Percentiles rank a stretch among this genome's conserved stretches.
Evolutionary conservation across 2,888 invertebrate genomes (phyloP).

Genomic region (Mimumesa dahlbomi): DNA sequence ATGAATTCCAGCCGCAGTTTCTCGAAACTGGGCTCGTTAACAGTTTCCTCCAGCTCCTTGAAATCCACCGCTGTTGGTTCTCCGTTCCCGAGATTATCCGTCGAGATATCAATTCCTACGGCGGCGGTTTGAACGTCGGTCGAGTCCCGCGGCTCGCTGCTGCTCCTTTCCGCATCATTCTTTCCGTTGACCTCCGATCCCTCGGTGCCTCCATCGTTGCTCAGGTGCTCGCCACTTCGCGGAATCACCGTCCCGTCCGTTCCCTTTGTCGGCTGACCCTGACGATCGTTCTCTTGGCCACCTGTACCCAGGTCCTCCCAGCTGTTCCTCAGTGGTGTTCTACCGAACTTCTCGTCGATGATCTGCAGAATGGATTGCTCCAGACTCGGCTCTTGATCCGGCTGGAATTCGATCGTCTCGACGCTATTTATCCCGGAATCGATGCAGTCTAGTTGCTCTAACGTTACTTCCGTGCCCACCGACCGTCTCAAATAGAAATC

Average conservation of each 20-base stretch:
- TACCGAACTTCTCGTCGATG: slow-evolving; percentile 77
- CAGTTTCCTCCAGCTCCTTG: slow-evolving; percentile 57
- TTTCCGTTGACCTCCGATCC: slow-evolving; percentile 49
- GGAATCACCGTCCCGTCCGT: slow-evolving; percentile 36
- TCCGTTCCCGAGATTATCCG: slow-evolving; percentile 34
- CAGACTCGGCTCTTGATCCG: slow-evolving; percentile 74
- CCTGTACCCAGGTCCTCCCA: slow-evolving; percentile 45
- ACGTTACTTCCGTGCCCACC: slow-evolving; percentile 40
- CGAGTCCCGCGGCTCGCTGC: slow-evolving; percentile 24
- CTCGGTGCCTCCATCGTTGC: slow-evolving; percentile 36
- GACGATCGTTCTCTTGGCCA: slow-evolving; percentile 35
- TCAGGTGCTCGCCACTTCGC: slow-evolving; percentile 35
- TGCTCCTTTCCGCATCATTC: slow-evolving; percentile 44
- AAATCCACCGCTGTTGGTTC: slow-evolving; percentile 34
- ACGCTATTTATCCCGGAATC: slow-evolving; percentile 79
- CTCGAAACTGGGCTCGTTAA: slow-evolving; percentile 63
- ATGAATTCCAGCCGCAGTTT: slow-evolving; percentile 69
- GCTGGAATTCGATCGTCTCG: slow-evolving; percentile 77
- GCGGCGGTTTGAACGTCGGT: slow-evolving; percentile 28
- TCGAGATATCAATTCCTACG: slow-evolving; percentile 40
- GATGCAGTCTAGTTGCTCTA: slow-evolving; percentile 72
- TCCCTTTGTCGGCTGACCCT: slow-evolving; percentile 35
- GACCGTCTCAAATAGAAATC: slow-evolving; percentile 66
- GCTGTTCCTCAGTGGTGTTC: slow-evolving; percentile 59
- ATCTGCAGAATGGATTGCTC: slow-evolving; percentile 77